These are phyloP conservation scores for Phenganax stokvisi DNA, from an alignment of 92 coral and sea anemone genomes.

Conservation along the genomic window DNA sequence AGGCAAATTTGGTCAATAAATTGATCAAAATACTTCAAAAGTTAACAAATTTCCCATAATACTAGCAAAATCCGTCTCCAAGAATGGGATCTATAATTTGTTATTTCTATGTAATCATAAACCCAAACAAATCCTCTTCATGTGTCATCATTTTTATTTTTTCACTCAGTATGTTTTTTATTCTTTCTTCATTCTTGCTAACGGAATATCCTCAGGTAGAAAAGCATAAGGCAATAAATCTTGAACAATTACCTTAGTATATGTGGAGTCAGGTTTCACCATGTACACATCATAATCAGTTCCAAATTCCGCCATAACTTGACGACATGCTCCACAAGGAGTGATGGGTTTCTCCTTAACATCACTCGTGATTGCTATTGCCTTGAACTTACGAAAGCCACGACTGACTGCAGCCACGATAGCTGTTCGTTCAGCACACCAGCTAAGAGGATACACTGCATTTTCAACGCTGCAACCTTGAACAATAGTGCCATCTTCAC, in stretches of 20 bases:
- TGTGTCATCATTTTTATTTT: too few species aligned
- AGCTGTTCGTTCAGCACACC: slow-evolving; percentile 96
- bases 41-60: too few species aligned
- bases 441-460: slow-evolving; percentile 72
- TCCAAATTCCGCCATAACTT: slow-evolving; percentile 90
- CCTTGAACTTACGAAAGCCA: slow-evolving; percentile 76
- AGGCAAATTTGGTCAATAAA: too few species aligned
- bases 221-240: slow-evolving; percentile 74
- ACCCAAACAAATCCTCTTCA: too few species aligned
- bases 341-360: slow-evolving; percentile 54
- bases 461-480: slow-evolving; percentile 95
- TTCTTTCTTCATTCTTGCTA: slow-evolving; percentile 20
- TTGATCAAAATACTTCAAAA: too few species aligned
- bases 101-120: too few species aligned
- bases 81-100: too few species aligned
- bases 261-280: slow-evolving; percentile 62
- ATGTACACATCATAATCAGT: slow-evolving; percentile 79
- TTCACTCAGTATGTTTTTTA: not conserved
- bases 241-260: slow-evolving; percentile 54
- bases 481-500: slow-evolving; percentile 66
- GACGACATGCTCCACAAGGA: slow-evolving; percentile 96
- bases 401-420: slow-evolving; percentile 92
- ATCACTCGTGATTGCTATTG: slow-evolving; percentile 77
- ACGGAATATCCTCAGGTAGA: slow-evolving; percentile 60
- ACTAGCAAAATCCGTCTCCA: too few species aligned